Conservation (phyloP, 2,888 invertebrate genomes). For the Thecophora atra region DNA sequence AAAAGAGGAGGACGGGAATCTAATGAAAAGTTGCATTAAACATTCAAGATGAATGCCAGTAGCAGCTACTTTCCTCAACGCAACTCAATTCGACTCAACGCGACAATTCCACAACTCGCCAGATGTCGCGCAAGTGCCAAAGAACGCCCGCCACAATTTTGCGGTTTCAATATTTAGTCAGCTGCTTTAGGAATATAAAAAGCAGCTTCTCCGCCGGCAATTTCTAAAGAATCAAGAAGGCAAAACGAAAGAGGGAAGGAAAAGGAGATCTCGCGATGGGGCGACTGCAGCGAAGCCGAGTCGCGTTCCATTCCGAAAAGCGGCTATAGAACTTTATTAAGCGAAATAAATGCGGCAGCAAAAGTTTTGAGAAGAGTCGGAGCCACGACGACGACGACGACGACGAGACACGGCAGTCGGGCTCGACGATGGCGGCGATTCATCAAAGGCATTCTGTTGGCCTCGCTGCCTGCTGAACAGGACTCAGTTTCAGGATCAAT, state of each 20-base stretch:
- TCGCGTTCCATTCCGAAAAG: not conserved
- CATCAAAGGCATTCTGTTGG: not conserved
- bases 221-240: not conserved
- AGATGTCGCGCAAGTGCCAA: not conserved
- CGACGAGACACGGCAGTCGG: not conserved
- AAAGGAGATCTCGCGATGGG: not conserved
- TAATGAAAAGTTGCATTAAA: conserved; percentile 17
- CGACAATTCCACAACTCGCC: not conserved
- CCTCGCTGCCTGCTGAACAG: not conserved
- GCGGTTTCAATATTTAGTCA: conserved; percentile 12
- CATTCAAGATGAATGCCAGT: not conserved
- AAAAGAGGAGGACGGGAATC: not conserved
- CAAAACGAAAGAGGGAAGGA: not conserved
- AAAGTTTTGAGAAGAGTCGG: not conserved
- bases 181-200: not conserved
- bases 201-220: not conserved
- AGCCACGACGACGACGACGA: too few relatives aligned
- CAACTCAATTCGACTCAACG: not conserved
- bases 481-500: not conserved
- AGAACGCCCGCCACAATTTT: not conserved
- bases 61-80: not conserved
- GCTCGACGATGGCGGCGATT: not conserved
- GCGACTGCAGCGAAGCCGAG: too few relatives aligned
- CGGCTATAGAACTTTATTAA: not conserved
- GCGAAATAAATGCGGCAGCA: not conserved